Evolutionary conservation across 2,888 invertebrate genomes (phyloP).

Genomic region (Glyphotaelius pellucidus): DNA sequence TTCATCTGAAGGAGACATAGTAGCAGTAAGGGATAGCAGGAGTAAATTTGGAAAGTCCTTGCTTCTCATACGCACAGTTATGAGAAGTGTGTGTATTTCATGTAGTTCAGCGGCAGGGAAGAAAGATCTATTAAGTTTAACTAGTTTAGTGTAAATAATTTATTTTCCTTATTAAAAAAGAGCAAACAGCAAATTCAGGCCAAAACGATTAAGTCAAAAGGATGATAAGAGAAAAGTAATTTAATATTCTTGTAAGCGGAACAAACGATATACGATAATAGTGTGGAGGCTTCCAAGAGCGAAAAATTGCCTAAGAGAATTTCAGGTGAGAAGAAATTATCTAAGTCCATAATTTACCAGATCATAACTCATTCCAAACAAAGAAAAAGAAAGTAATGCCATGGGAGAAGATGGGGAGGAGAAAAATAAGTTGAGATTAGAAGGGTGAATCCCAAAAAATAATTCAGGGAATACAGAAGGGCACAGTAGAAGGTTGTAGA

Average conservation of each 20-base stretch:
- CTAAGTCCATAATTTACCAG: conserved; percentile 6
- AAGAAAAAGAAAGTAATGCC: neutral
- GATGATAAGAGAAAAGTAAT: neutral
- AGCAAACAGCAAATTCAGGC: neutral
- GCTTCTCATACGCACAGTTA: too few relatives aligned
- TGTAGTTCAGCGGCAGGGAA: too few relatives aligned
- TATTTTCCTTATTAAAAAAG: neutral
- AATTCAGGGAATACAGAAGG: neutral
- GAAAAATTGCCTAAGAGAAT: neutral
- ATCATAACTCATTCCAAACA: conserved; percentile 46
- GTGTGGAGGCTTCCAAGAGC: neutral
- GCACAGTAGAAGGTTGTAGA: neutral
- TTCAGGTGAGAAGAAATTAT: neutral
- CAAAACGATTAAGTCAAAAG: neutral
- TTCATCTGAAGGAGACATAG: too few relatives aligned
- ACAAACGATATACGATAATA: neutral
- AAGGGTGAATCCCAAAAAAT: neutral
- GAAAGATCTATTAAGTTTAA: too few relatives aligned
- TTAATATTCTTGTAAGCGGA: neutral
- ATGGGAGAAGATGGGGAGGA: neutral
- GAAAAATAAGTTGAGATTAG: conserved; percentile 28
- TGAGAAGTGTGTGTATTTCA: too few relatives aligned
- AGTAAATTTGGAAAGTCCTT: too few relatives aligned
- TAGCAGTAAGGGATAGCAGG: too few relatives aligned
- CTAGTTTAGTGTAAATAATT: neutral